Evolutionary conservation across 1,140 invertebrate genomes (phyloP), one percentile per base, ranked within the genome.

Genomic region (Apis cerana): DNA sequence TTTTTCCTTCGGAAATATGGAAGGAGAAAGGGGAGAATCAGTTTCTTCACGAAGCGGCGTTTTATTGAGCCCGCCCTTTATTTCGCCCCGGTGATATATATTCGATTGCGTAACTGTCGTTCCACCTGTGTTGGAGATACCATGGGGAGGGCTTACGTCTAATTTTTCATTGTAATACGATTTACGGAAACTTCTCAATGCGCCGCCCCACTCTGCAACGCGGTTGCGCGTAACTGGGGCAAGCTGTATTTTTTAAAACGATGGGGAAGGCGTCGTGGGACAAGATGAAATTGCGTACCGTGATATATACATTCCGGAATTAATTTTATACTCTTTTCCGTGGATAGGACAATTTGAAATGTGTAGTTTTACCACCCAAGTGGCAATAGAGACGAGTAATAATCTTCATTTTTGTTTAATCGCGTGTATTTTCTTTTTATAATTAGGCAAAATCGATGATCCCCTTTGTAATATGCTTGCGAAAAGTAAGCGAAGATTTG

Each of bases 41-140:
- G 75, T 86, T 87, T 86, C 75, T 83, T 80, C 75, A 54, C 75
- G 64, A 56, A 48, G 56, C 9, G 54, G 56, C 48, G 59, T 79
- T 74, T 75, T 87, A 86, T 79, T 65, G 85, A 86, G 74, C 85
- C 56, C 61, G 23, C 77, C 33, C 65, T 86, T 83, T 87, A 86
- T 75, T 78, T 75, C 85, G 56, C 71, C 50, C 23, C 43, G 33
- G 78, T 85, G 79, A 70, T 69, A 69, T 85, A 86, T 65, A 48
- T 65, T 52, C 80, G 82, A 87, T 83, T 65, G 74, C 50, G 79
- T 86, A 83, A 86, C 82, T 61, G 80, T 64, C 85, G 69, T 65
- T 23, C 33, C n/a, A 43, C n/a, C 21, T 61, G 23, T 50, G 50
- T 54, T 65, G 19, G 10, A 52, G 61, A 54, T 52, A 61, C 56